phyloP scores from a whole-genome alignment of 2,888 invertebrate species.

The Clivina fossor region DNA sequence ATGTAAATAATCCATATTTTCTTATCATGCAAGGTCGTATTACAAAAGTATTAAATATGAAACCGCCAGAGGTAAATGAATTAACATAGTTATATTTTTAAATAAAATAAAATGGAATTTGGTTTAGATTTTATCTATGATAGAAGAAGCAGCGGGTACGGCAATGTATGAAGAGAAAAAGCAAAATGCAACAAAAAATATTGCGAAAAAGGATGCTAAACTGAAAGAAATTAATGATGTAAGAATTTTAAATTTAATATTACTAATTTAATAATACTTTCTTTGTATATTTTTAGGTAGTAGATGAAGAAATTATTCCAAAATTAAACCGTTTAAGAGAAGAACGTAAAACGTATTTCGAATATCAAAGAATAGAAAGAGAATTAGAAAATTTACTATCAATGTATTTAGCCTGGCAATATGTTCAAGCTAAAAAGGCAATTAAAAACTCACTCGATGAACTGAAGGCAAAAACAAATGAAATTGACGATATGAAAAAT shows the following conservation, averaged over 20 bases:
- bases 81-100: constrained; percentile 10
- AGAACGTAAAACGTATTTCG: constrained; percentile 81
- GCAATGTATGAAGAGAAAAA: constrained; percentile 95
- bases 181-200: constrained; percentile 78
- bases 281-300: constrained; percentile 55
- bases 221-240: constrained; percentile 82
- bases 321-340: constrained; percentile 81
- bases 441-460: constrained; percentile 44
- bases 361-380: constrained; percentile 82
- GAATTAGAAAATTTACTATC: constrained; percentile 81
- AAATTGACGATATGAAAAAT: constrained; percentile 48
- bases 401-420: constrained; percentile 74
- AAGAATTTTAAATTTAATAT: no score
- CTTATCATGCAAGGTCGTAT: constrained; percentile 99
- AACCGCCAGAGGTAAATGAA: constrained; percentile 82
- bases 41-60: constrained; percentile 99
- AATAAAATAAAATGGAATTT: constrained; percentile 13
- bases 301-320: constrained; percentile 87
- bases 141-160: constrained; percentile 98
- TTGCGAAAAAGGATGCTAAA: constrained; percentile 91
- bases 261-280: constrained; percentile 1
- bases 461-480: constrained; percentile 40
- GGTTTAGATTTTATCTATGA: constrained; percentile 84
- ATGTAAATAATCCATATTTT: constrained; percentile 99
- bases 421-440: constrained; percentile 44